phyloP scores from a whole-genome alignment of 2,113 vertebrate genomes.

The Cinclus mexicanus region DNA sequence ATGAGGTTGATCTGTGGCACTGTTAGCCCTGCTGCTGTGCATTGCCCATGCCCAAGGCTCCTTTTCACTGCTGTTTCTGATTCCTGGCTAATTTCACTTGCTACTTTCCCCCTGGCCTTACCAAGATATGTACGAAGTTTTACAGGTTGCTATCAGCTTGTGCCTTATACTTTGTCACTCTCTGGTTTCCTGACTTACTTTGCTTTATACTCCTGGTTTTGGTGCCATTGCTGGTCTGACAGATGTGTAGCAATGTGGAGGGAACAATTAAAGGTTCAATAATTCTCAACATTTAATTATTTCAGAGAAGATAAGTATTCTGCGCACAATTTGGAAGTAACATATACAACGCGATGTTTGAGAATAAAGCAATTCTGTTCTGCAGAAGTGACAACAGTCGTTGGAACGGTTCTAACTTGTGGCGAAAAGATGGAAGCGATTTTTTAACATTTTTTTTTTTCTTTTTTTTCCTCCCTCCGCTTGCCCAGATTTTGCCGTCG shows the following conservation, averaged over 20 bases:
- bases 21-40: not conserved
- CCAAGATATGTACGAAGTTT: not conserved
- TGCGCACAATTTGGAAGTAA: rapidly evolving
- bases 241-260: no score
- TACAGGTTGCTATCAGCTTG: not conserved
- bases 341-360: rapidly evolving
- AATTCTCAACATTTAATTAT: not conserved
- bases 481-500: not conserved
- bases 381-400: not conserved
- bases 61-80: not conserved
- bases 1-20: not conserved
- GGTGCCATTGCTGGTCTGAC: not conserved
- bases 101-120: not conserved
- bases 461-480: not conserved
- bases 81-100: not conserved
- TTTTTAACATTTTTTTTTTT: not conserved
- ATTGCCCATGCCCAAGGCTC: not conserved
- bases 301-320: not conserved
- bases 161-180: not conserved
- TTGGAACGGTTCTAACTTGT: not conserved
- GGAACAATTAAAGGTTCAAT: not conserved
- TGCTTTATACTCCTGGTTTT: not conserved
- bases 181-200: not conserved
- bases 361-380: not conserved
- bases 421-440: not conserved